Evolutionary conservation across 2,888 invertebrate genomes (phyloP), one percentile per base, ranked within the genome.

Genomic region (Deladenus siricidicola): DNA sequence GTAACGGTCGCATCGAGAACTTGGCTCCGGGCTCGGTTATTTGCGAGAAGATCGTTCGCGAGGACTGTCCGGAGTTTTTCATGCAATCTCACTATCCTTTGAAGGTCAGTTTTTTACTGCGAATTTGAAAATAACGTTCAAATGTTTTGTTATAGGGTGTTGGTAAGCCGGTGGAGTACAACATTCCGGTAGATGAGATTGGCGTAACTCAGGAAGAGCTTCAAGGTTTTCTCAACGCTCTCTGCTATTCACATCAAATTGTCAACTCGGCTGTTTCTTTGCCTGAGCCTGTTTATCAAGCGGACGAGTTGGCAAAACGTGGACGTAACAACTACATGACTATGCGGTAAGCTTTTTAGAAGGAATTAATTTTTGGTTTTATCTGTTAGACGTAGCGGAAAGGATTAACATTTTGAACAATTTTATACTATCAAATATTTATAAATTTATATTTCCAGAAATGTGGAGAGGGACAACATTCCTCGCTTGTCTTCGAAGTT

Each of bases 61-160:
- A 43, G 4, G 66, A 64, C 19, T 57, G 63, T 3, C 63, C 67
- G 30, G 76, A 76, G 45, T 64, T 73, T 44, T 70, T 62, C 58
- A 51, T 71, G 30, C 66, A 65, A 34, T 56, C 67, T 8, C 67
- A 71, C 43, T 52, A 51, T 14, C 65, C 70, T 10, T 45, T 71
- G 0, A 59, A 61, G 58, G 69, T 70, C 50, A n/a, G 4, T n/a
- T 23, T 3, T 48, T 48, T 48, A 49, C 28, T 3, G 6, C 4
- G 28, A 3, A 49, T 49, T n/a, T 24, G 4, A 19, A 49, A 49
- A 23, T 52, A 3, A 8, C 44, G 2, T 42, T 52, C 17, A 14
- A 49, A 61, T 34, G 2, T 44, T 50, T 14, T 26, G 4, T 63
- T 68, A 19, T 52, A 66, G 68, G 68, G 68, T 4, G 59, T 56